Evolutionary conservation across 2,888 invertebrate genomes (phyloP), one percentile per base, ranked within the genome.

Genomic region (Cephalotes varians): DNA sequence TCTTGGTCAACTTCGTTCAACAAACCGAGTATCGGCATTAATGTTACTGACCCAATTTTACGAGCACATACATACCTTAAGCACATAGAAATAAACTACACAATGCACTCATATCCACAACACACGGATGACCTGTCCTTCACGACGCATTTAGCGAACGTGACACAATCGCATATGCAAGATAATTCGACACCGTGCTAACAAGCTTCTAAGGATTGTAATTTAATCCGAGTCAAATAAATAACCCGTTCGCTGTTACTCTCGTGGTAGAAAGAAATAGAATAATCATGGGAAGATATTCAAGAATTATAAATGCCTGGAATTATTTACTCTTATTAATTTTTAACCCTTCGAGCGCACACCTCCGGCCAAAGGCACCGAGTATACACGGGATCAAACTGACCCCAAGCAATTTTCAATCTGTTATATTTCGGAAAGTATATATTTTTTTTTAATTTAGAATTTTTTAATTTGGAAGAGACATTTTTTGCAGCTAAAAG

Each of bases 31-130:
- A 40, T 34, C 34, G 31, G 12, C 56, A 37, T 62, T 74, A 62
- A 62, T 37, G 74, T 21, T 18, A 44, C 56, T 77, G 69, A 77
- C 77, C 40, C 56, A 71, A 77, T 77, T 65, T 77, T 56, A 44
- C 67, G 21, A 34, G 31, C 69, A 56, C 65, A 49, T 9, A 67
- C 25, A 15, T 37, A 6, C 7, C 9, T 34, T 31, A 71, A 51
- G 31, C 44, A 18, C 44, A 34, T 71, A 31, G 69, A 21, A 69
- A 69, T 31, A 77, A 77, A 34, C 31, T 15, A 18, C 37, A 40
- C 37, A 40, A 49, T 69, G 49, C 56, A 83, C 49, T 28, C 69
- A 18, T 47, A 83, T 58, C 58, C 54, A 54, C 58, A 21, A 40
- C 10, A 47, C 31, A 77, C 28, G 31, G 15, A 47, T 60, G 12